Evolutionary conservation across 2,113 vertebrate species (phyloP).

Genomic region (Murina feae): DNA sequence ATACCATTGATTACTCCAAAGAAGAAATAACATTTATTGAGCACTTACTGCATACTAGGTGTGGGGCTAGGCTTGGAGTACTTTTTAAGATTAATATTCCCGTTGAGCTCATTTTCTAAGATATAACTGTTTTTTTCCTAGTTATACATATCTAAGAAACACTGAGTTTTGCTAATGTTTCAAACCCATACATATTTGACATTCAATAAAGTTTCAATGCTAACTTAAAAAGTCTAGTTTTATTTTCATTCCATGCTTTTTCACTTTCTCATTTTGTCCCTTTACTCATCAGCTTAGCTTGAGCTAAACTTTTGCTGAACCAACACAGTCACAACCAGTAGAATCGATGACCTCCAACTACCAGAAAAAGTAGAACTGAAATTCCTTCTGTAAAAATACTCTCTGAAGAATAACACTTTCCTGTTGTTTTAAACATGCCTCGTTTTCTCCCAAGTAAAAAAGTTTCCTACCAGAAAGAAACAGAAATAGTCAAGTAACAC

Average conservation of each 20-base stretch:
- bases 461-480: neutral
- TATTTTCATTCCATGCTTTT: neutral
- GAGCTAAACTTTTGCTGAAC: neutral
- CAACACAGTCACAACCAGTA: neutral
- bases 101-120: neutral
- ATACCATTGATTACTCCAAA: neutral
- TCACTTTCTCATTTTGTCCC: neutral
- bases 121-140: neutral
- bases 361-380: neutral
- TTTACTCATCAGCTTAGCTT: neutral
- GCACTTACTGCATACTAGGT: neutral
- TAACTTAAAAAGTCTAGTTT: neutral
- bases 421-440: neutral
- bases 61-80: neutral
- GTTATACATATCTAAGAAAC: neutral
- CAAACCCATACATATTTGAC: neutral
- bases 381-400: neutral
- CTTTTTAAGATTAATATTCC: neutral
- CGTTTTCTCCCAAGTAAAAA: neutral
- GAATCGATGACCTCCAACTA: neutral
- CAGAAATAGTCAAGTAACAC: neutral
- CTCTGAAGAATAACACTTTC: neutral
- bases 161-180: neutral
- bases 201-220: neutral
- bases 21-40: slow-evolving; percentile 27